Conservation (phyloP, 2,888 invertebrate genomes). For the Melanchra persicariae region DNA sequence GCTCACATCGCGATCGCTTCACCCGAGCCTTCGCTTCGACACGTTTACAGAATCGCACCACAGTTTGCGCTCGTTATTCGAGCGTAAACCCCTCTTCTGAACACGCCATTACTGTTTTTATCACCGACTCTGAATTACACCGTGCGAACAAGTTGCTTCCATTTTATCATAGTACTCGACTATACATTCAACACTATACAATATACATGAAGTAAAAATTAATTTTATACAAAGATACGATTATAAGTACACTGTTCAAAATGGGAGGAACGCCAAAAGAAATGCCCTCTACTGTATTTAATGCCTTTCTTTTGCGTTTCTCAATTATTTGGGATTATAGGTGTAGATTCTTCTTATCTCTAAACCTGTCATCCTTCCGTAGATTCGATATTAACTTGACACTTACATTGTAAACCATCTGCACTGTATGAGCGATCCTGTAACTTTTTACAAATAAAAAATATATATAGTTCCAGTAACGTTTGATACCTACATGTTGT, state of each 20-base stretch:
- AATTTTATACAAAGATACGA: conserved; percentile 44
- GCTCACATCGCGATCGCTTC: no score
- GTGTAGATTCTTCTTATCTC: background rate
- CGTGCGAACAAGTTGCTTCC: conserved; percentile 45
- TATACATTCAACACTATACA: conserved; percentile 41
- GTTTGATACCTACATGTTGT: no score
- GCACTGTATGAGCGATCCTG: background rate
- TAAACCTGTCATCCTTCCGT: conserved; percentile 1
- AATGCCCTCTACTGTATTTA: background rate
- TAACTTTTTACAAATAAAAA: no score
- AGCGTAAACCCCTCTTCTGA: background rate
- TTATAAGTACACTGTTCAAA: conserved; percentile 18
- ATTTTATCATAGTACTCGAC: conserved; percentile 40
- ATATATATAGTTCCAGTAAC: no score
- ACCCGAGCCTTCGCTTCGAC: no score
- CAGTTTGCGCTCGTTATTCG: no score
- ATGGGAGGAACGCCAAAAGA: background rate
- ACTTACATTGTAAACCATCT: background rate
- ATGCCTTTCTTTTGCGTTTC: conserved; percentile 13
- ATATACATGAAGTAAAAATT: conserved; percentile 44
- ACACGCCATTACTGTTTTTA: background rate
- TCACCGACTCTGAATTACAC: conserved; percentile 18
- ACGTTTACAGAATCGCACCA: no score
- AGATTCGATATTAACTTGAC: background rate
- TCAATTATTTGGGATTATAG: conserved; percentile 1